Evolutionary conservation across 2,113 vertebrate genomes (phyloP).

Genomic region (Tragelaphus scriptus): DNA sequence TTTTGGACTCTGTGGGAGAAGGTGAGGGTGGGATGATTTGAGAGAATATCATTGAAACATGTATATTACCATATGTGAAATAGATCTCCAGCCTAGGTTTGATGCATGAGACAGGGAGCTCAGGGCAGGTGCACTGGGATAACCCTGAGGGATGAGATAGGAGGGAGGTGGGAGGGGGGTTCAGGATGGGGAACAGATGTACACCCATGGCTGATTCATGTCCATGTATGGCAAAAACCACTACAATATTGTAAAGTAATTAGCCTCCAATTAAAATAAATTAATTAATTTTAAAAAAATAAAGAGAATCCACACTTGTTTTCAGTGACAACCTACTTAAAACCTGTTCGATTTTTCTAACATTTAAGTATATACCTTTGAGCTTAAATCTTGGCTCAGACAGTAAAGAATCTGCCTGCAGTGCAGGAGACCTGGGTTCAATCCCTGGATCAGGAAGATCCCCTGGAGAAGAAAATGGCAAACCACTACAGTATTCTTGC

Average conservation of each 20-base stretch:
- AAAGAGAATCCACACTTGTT: background rate
- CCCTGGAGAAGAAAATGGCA: background rate
- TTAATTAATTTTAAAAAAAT: background rate
- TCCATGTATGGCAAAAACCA: background rate
- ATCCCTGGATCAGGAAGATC: background rate
- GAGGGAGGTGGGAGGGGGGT: background rate
- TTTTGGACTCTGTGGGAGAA: background rate
- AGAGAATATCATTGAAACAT: background rate
- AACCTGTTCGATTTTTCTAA: background rate
- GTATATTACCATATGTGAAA: background rate
- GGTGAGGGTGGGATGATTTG: background rate
- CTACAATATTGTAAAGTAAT: background rate
- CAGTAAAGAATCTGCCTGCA: background rate
- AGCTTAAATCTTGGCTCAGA: background rate
- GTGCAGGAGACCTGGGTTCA: background rate
- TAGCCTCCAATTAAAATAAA: background rate
- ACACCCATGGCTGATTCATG: background rate
- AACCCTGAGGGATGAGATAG: background rate
- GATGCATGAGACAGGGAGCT: background rate
- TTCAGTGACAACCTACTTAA: background rate
- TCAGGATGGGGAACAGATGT: background rate
- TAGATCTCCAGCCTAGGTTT: fast-evolving
- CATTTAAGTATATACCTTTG: background rate
- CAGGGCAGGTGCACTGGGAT: fast-evolving
- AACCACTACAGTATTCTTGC: background rate